Percentiles rank a stretch among this genome's conserved stretches.
Conservation (phyloP, 2,888 invertebrate species). For the Phlogophora meticulosa region DNA sequence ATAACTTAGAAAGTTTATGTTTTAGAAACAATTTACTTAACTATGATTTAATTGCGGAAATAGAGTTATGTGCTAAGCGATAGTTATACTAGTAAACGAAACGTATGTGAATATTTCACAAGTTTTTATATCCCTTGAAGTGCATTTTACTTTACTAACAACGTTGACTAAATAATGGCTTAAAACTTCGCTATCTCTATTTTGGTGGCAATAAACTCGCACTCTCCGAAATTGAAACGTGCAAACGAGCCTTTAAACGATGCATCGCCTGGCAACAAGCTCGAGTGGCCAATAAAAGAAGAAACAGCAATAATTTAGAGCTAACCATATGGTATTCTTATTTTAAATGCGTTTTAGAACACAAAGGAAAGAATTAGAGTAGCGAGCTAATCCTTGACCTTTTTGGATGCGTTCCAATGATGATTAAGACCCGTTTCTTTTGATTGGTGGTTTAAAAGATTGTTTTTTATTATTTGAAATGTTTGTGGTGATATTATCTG, state of each 20-base stretch:
- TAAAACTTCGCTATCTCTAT: background rate
- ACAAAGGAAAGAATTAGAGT: constrained; percentile 62
- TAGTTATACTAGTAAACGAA: no score
- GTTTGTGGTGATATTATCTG: constrained; percentile 27
- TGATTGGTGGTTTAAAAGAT: constrained; percentile 15
- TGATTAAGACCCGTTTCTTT: constrained; percentile 56
- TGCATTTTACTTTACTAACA: background rate
- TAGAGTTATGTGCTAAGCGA: background rate
- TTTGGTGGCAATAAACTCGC: constrained; percentile 6
- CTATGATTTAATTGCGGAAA: background rate
- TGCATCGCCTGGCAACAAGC: constrained; percentile 53
- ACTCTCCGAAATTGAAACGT: constrained; percentile 29
- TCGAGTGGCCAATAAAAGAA: constrained; percentile 56
- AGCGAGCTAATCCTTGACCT: constrained; percentile 65
- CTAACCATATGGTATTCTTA: constrained; percentile 59
- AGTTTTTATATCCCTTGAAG: background rate
- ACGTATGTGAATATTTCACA: no score
- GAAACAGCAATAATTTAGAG: constrained; percentile 60
- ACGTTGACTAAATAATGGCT: constrained; percentile 3
- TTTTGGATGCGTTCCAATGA: constrained; percentile 63
- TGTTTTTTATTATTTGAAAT: constrained; percentile 19
- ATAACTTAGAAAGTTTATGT: background rate
- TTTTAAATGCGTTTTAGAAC: constrained; percentile 58
- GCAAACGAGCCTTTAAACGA: constrained; percentile 25
- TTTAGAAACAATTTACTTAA: no score